Evolutionary conservation across 2,113 vertebrate genomes (phyloP).

Genomic region (Ardeotis arabs): DNA sequence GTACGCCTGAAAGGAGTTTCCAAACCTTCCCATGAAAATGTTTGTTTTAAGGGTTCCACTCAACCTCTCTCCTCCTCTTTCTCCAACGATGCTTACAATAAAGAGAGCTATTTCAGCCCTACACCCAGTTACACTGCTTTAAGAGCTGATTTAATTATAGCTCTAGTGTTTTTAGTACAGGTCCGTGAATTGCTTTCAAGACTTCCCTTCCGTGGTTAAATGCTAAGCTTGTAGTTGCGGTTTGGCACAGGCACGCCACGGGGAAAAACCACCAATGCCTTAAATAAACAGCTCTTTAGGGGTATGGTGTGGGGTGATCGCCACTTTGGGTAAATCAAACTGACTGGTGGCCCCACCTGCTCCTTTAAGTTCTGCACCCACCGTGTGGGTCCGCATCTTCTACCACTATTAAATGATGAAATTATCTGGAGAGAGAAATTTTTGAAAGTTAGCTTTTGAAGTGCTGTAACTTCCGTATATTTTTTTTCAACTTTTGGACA

Average conservation of each 20-base stretch:
- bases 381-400: neutral
- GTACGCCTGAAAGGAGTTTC: neutral
- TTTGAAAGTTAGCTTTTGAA: neutral
- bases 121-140: neutral
- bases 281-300: neutral
- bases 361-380: neutral
- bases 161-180: neutral
- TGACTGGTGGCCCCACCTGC: neutral
- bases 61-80: neutral
- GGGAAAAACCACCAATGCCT: neutral
- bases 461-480: accelerated
- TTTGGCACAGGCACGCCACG: neutral
- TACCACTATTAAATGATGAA: accelerated
- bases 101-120: neutral
- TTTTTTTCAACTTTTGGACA: neutral
- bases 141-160: slow-evolving; percentile 8
- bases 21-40: neutral
- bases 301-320: neutral
- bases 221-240: neutral
- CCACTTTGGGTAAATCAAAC: neutral
- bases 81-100: neutral
- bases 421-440: neutral
- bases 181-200: neutral
- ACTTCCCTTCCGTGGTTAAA: neutral
- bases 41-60: neutral